Conservation (phyloP, 2,797 vertebrate genomes). For the Myripristis murdjan region DNA sequence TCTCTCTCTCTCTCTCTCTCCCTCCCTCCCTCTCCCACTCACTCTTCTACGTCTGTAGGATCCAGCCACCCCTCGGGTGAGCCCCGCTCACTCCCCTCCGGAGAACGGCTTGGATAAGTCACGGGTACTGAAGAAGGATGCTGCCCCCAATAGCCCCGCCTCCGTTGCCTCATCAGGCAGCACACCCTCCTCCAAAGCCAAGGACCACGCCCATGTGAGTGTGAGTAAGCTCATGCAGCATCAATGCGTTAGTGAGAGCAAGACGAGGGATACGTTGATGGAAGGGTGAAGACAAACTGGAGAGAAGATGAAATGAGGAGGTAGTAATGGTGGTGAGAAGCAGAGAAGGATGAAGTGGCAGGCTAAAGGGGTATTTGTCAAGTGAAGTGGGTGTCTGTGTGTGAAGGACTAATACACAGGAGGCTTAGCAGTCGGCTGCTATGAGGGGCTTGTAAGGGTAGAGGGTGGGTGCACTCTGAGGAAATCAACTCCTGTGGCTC, state of each 20-base stretch:
- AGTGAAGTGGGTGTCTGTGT: slow-evolving; percentile 68
- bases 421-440: slow-evolving; percentile 68
- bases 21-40: no score
- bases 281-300: not conserved
- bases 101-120: slow-evolving; percentile 96
- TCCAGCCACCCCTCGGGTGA: slow-evolving; percentile 92
- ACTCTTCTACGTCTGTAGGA: slow-evolving; percentile 83
- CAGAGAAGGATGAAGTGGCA: slow-evolving; percentile 57
- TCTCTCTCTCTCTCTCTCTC: slow-evolving; percentile 43
- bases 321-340: slow-evolving; percentile 47
- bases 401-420: slow-evolving; percentile 57
- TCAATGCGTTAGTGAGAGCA: not conserved
- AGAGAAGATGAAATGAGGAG: slow-evolving; percentile 48
- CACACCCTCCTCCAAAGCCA: slow-evolving; percentile 97
- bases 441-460: slow-evolving; percentile 56
- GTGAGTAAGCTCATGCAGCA: slow-evolving; percentile 3
- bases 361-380: slow-evolving; percentile 72
- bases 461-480: slow-evolving; percentile 72
- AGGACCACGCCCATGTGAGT: slow-evolving; percentile 94
- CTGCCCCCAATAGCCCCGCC: slow-evolving; percentile 94
- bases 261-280: not conserved
- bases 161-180: slow-evolving; percentile 97
- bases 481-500: slow-evolving; percentile 77
- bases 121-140: slow-evolving; percentile 92
- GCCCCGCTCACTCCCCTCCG: slow-evolving; percentile 94